phyloP scores from a whole-genome alignment of 1,140 invertebrate genomes.

The Argopecten irradians region DNA sequence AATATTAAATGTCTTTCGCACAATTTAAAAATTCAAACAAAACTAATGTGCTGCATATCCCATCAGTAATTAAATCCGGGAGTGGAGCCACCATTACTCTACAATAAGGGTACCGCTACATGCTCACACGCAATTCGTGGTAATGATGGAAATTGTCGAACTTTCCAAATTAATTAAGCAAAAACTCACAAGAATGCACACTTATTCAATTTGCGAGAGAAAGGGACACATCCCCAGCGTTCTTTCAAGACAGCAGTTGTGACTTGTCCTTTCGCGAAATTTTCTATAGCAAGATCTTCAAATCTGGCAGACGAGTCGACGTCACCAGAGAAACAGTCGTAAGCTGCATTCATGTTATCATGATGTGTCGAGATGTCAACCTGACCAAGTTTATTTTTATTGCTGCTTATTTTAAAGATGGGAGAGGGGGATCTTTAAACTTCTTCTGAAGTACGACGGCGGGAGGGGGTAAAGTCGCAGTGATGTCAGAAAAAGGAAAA shows the following conservation, averaged over 20 bases:
- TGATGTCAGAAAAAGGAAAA: background rate
- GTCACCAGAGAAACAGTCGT: background rate
- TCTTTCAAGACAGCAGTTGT: background rate
- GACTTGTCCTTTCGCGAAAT: background rate
- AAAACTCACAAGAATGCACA: background rate
- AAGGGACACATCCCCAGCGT: background rate
- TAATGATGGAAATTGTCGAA: constrained; percentile 6
- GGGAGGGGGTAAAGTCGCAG: background rate
- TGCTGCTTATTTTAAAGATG: background rate
- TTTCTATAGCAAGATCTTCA: background rate
- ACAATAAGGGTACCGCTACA: constrained; percentile 3
- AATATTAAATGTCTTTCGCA: constrained; percentile 18
- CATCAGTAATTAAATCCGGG: background rate
- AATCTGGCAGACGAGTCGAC: background rate
- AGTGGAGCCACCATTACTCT: background rate
- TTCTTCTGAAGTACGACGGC: no score
- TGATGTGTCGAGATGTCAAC: background rate
- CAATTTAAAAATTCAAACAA: constrained; percentile 23
- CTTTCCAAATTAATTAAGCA: background rate
- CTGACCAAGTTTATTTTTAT: background rate
- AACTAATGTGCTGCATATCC: background rate
- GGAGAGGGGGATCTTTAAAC: background rate
- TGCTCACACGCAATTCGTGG: background rate
- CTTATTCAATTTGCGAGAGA: background rate
- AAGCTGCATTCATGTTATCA: background rate